Conservation (phyloP, 2,888 invertebrate species). For the Dorcus hopei region DNA sequence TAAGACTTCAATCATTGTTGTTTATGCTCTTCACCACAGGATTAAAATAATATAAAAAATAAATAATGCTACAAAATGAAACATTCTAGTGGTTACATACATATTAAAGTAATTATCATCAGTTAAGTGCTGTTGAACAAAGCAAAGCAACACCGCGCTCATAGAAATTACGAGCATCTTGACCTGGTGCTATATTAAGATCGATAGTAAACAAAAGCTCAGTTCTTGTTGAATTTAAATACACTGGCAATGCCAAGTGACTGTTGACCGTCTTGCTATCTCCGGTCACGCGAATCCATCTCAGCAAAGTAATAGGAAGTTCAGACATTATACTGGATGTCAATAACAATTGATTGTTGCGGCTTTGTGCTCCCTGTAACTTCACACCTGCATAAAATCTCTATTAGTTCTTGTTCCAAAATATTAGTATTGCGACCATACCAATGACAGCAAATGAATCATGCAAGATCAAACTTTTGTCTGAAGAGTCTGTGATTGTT, state of each 20-base stretch:
- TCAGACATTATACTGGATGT: slow-evolving; percentile 95
- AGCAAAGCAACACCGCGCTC: slow-evolving; percentile 96
- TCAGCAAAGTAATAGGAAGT: slow-evolving; percentile 81
- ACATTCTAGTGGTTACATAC: too few species aligned
- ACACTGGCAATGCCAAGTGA: slow-evolving; percentile 89
- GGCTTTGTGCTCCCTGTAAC: slow-evolving; percentile 93
- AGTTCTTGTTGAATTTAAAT: slow-evolving; percentile 92
- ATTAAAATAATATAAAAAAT: too few species aligned
- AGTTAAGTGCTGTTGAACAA: slow-evolving; percentile 88
- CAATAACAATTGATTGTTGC: slow-evolving; percentile 83
- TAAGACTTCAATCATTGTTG: too few species aligned
- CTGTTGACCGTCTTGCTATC: slow-evolving; percentile 53
- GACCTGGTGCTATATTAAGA: slow-evolving; percentile 84
- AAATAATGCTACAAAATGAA: too few species aligned
- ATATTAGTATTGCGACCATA: slow-evolving; percentile 30
- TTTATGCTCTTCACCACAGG: too few species aligned
- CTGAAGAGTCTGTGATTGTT: slow-evolving; percentile 58
- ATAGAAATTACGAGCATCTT: slow-evolving; percentile 95
- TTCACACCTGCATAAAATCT: slow-evolving; percentile 74
- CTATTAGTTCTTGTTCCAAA: not conserved
- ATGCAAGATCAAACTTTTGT: slow-evolving; percentile 40
- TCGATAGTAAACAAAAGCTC: slow-evolving; percentile 95
- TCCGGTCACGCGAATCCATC: slow-evolving; percentile 66
- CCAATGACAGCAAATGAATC: slow-evolving; percentile 53
- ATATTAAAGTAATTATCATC: slow-evolving; percentile 33